Conservation (phyloP, 2,888 invertebrate species). For the Lepidocyrtinus sp. region DNA sequence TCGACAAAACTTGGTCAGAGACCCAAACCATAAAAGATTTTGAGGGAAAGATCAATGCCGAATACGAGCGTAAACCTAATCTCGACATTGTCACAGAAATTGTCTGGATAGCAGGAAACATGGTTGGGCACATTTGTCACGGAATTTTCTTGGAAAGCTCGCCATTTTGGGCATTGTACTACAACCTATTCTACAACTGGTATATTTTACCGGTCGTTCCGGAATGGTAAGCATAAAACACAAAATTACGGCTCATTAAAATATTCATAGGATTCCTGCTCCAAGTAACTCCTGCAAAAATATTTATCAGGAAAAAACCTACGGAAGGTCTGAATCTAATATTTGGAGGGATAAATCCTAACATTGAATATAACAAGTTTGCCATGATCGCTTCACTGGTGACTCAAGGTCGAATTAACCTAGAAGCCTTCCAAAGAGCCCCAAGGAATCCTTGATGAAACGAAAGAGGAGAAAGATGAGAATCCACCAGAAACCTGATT, state of each 20-base stretch:
- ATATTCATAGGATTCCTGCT: too few species aligned
- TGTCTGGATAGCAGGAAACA: slow-evolving; percentile 42
- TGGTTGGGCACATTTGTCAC: slow-evolving; percentile 33
- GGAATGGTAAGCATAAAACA: slow-evolving; percentile 42
- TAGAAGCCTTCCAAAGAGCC: not conserved
- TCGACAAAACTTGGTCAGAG: not conserved
- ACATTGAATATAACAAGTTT: slow-evolving; percentile 31
- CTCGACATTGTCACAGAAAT: slow-evolving; percentile 28
- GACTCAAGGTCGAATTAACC: not conserved
- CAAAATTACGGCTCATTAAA: too few species aligned
- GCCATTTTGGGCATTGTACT: slow-evolving; percentile 32
- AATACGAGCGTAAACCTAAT: not conserved
- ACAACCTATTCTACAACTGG: slow-evolving; percentile 23
- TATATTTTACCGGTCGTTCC: slow-evolving; percentile 31
- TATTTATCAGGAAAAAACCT: slow-evolving; percentile 22
- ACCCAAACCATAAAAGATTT: slow-evolving; percentile 14
- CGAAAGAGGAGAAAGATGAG: not conserved
- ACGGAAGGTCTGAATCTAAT: slow-evolving; percentile 21
- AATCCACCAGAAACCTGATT: not conserved
- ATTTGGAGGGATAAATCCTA: slow-evolving; percentile 34
- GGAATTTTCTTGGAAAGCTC: not conserved
- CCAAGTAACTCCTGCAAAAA: too few species aligned
- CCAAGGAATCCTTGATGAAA: not conserved
- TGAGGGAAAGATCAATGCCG: not conserved
- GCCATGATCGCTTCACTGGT: slow-evolving; percentile 28